Base-by-base conservation (phyloP, 2,797 vertebrate species). In the Lemur catta region DNA sequence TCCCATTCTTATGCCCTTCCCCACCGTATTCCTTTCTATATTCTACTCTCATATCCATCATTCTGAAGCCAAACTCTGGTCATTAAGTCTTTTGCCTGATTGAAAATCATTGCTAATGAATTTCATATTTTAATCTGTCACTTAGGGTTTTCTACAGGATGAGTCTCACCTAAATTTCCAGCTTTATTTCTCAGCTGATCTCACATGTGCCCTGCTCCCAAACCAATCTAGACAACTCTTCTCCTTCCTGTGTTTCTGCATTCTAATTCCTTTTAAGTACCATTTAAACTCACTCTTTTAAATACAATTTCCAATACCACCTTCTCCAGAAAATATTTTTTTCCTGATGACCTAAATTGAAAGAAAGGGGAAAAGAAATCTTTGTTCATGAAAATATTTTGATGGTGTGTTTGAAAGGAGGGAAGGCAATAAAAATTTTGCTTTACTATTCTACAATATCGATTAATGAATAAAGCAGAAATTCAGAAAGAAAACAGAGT, bases 41-140 rank as follows among this genome's bases (percentile, higher is more conserved):
- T 38, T 72, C 35, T 89, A 59, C 18, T 72, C 43, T 90, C 61
- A n/a, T 38, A 57, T 61, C 20, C 33, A 72, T 76, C 26, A 88
- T 78, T 84, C 17, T 52, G 52, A 85, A 84, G 17, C 3, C 41
- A 26, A 81, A 28, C 6, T 88, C 48, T 79, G 18, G 65, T 50
- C 46, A 48, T 81, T 43, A 20, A 13, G 28, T 48, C 9, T 72
- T 76, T 67, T 79, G 4, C 17, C 6, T 41, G 30, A 46, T 6
- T 84, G 65, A 48, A 92, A 65, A 28, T 2, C 38, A 84, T 20
- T 92, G 61, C 17, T 91, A 88, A 84, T 67, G 20, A 85, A 30
- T 84, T 95, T 89, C 55, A 46, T 10, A 65, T 81, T 93, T 90
- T 50, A 94, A 84, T 81, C 50, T 59, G 22, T 80, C 52, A 61